These are phyloP conservation scores for Oreamnos americanus DNA, from an alignment of 2,113 vertebrate genomes.

Conservation along the genomic window DNA sequence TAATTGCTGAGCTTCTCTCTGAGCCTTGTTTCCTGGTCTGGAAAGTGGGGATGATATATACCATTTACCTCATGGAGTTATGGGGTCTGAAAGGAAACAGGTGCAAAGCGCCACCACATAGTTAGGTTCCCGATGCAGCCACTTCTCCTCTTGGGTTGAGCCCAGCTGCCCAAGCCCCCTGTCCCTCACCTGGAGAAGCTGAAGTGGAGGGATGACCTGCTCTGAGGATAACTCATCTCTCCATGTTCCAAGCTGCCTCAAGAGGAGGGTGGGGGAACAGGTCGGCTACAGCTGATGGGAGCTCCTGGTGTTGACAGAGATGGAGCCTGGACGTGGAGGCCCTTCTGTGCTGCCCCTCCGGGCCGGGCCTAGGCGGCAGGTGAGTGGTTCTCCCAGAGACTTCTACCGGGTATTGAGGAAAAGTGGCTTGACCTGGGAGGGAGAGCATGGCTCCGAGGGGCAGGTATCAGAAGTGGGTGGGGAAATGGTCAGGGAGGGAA, in stretches of 20 bases:
- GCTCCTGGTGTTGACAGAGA: slow-evolving; percentile 58
- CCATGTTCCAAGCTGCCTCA: slow-evolving; percentile 1
- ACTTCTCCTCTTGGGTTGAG: not conserved
- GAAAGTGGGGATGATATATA: not conserved
- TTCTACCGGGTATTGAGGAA: not conserved
- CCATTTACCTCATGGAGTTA: not conserved
- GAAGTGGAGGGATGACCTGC: not conserved
- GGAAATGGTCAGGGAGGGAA: not conserved
- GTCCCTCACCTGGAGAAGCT: not conserved
- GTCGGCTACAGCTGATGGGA: slow-evolving; percentile 51
- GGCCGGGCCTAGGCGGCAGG: slow-evolving; percentile 34
- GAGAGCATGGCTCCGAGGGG: not conserved
- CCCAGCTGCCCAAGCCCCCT: not conserved
- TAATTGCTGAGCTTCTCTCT: not conserved
- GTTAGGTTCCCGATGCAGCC: not conserved
- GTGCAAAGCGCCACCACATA: not conserved
- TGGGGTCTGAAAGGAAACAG: not conserved
- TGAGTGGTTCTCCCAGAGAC: slow-evolving; percentile 38
- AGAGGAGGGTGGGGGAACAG: slow-evolving; percentile 28
- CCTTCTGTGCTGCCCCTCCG: slow-evolving; percentile 18
- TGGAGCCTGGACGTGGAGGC: slow-evolving; percentile 57
- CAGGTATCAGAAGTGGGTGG: not conserved
- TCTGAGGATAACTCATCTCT: slow-evolving; percentile 26
- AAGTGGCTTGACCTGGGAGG: not conserved
- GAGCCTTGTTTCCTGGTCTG: not conserved